Evolutionary conservation across 2,113 vertebrate species (phyloP).

Genomic region (Limanda limanda): DNA sequence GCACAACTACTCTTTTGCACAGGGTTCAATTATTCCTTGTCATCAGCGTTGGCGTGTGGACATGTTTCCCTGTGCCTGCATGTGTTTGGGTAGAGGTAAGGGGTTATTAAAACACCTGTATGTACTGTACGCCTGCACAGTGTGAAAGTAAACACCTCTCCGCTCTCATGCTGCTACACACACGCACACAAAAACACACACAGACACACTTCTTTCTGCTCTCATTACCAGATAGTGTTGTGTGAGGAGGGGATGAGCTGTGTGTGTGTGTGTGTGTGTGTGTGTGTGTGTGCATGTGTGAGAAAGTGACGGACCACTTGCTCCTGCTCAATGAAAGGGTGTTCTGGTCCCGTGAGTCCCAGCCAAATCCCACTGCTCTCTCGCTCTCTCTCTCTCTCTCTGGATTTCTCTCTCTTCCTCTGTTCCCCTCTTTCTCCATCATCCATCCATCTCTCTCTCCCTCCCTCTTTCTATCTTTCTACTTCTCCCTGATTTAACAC

Average conservation of each 20-base stretch:
- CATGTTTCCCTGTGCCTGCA: conserved; percentile 30
- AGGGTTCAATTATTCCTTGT: conserved; percentile 48
- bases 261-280: conserved; percentile 7
- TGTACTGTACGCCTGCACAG: conserved; percentile 28
- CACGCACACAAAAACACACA: conserved; percentile 9
- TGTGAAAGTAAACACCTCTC: conserved; percentile 64
- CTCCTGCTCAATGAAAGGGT: conserved; percentile 54
- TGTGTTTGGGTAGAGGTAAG: conserved; percentile 17
- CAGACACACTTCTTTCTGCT: conserved; percentile 46
- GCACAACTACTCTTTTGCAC: conserved; percentile 13
- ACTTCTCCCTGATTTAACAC: conserved; percentile 3
- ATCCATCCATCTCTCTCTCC: not conserved
- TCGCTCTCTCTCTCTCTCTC: not conserved
- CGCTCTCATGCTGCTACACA: conserved; percentile 37
- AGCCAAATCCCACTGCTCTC: conserved; percentile 52
- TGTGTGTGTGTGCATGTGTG: not conserved
- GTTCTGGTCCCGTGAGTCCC: conserved; percentile 56
- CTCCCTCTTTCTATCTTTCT: not conserved
- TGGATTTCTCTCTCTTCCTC: not conserved
- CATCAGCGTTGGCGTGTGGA: conserved; percentile 18
- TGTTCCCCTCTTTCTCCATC: not conserved
- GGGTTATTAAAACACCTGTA: conserved; percentile 71
- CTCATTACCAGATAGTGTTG: conserved; percentile 73
- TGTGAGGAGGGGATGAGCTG: conserved; percentile 26
- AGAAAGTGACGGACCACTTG: conserved; percentile 45